phyloP scores from a whole-genome alignment of 2,888 invertebrate genomes.

The Gymnoscelis rufifasciata region DNA sequence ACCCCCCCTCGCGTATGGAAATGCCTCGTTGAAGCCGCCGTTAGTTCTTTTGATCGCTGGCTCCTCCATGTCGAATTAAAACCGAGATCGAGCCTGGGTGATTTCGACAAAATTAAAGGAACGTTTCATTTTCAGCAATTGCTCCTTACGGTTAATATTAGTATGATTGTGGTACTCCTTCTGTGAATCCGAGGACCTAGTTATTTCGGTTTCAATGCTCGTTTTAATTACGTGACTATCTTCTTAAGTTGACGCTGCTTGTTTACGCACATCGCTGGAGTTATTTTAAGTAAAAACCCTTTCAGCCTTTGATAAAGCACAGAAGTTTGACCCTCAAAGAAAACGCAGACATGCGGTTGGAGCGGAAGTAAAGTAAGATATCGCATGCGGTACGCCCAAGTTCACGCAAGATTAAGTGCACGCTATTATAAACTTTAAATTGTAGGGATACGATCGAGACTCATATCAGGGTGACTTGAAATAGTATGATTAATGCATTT shows the following conservation, averaged over 20 bases:
- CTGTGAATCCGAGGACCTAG: constrained; percentile 46
- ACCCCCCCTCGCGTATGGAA: constrained; percentile 72
- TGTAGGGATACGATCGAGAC: constrained; percentile 46
- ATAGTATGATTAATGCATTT: constrained; percentile 65
- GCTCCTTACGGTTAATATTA: constrained; percentile 65
- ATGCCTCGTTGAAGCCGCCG: constrained; percentile 69
- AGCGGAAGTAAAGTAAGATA: constrained; percentile 41
- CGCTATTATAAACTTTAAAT: constrained; percentile 47
- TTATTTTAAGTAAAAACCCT: constrained; percentile 11
- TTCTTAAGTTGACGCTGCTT: constrained; percentile 36
- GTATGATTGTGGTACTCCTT: constrained; percentile 61
- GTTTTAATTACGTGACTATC: constrained; percentile 58
- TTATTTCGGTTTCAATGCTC: constrained; percentile 54
- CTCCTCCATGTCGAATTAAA: constrained; percentile 73
- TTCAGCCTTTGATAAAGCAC: constrained; percentile 15
- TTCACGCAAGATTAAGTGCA: constrained; percentile 44
- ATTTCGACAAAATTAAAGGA: constrained; percentile 72
- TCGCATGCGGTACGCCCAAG: constrained; percentile 45
- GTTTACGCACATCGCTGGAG: constrained; percentile 11
- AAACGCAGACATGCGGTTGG: constrained; percentile 47
- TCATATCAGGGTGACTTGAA: constrained; percentile 38
- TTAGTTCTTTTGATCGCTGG: constrained; percentile 77
- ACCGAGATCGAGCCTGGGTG: constrained; percentile 64
- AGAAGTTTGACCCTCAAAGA: constrained; percentile 40
- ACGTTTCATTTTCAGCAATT: constrained; percentile 65